Evolutionary conservation across 2,797 vertebrate species (phyloP), one percentile per base, ranked within the genome.

Genomic region (Naso thynnoides): DNA sequence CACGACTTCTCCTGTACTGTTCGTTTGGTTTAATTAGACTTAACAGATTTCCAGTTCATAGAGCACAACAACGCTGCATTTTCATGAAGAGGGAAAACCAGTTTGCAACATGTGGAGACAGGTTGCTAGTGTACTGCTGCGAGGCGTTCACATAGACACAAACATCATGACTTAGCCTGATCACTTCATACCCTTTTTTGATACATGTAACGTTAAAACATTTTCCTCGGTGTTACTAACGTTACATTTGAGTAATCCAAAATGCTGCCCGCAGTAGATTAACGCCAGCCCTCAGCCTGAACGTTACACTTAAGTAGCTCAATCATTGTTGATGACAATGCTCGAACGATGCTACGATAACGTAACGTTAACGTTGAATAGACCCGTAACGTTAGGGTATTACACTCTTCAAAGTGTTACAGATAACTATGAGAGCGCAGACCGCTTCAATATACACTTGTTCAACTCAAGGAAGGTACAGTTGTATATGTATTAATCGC

Each of bases 81-180:
- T 19, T 11, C 8, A 23, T 0, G 45, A 19, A 50, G 61, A 78
- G 62, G 83, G 26, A 71, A 62, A 90, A 90, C 86, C 79, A 76
- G 87, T 89, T 88, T 55, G 54, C 19, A 77, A 83, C 86, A 65
- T 88, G 89, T 88, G 73, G 72, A 70, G 83, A 88, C 85, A 88
- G 74, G 85, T 74, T 64, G 58, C 50, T 54, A 54, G 61, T 23
- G 26, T 57, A 48, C 65, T 57, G 50, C 63, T 65, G 79, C 49
- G 15, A 82, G 79, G 76, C 59, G 62, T 89, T 82, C 78, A 76
- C 84, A 33, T 8, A 55, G n/a, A 7, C 70, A 52, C 54, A 69
- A 61, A 55, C 45, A 65, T 21, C 33, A 6, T 14, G 6, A 23
- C 24, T 36, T 9, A 13, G 33, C 33, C 3, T 9, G 33, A 2